phyloP scores from a whole-genome alignment of 2,797 vertebrate species.

The Coilia nasus region DNA sequence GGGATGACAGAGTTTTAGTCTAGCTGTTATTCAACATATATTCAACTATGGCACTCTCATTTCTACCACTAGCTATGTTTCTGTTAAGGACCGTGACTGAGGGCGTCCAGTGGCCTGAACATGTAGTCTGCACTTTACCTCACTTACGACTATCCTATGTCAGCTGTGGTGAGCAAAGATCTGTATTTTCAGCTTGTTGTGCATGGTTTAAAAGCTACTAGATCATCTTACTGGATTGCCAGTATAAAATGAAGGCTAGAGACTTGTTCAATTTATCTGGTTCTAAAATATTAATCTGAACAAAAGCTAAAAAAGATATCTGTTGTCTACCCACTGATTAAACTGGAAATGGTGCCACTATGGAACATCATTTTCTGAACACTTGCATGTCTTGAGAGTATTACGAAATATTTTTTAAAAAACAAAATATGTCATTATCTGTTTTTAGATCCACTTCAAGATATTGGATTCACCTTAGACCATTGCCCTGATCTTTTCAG shows the following conservation, averaged over 20 bases:
- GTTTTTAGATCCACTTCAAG: constrained; percentile 46
- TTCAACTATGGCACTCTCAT: not conserved
- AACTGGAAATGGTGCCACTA: too few species aligned
- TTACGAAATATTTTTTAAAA: not conserved
- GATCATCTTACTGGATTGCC: not conserved
- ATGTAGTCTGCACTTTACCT: not conserved
- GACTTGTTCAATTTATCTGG: too few species aligned
- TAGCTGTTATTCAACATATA: not conserved
- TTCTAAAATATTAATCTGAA: not conserved
- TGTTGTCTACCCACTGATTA: too few species aligned
- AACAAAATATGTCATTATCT: not conserved
- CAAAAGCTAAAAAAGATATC: too few species aligned
- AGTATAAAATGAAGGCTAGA: not conserved
- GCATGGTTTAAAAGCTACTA: not conserved
- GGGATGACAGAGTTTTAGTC: not conserved
- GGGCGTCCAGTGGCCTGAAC: not conserved
- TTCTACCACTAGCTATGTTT: not conserved
- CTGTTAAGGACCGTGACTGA: not conserved
- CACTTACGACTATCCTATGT: not conserved
- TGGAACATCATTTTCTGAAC: too few species aligned
- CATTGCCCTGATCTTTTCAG: constrained; percentile 36
- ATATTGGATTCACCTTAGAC: constrained; percentile 46
- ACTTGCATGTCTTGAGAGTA: too few species aligned
- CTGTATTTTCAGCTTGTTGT: not conserved
- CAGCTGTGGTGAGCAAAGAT: constrained; percentile 9